Evolutionary conservation across 2,113 vertebrate genomes (phyloP), one percentile per base, ranked within the genome.

Genomic region (Indri indri): DNA sequence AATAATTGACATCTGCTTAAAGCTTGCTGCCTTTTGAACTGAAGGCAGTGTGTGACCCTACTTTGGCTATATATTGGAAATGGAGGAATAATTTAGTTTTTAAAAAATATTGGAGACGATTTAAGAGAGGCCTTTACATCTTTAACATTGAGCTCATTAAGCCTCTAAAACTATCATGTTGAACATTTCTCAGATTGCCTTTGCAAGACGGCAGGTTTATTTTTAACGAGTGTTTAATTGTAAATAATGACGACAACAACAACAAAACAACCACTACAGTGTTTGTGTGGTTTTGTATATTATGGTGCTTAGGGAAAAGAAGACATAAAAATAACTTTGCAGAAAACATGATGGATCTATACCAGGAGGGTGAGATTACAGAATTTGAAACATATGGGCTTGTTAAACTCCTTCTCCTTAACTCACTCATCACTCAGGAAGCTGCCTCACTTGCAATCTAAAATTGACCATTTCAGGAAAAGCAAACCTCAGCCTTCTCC

Each of bases 401-500:
- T 85, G 57, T 97, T 97, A 97, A 95, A 95, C 83, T 32, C 37
- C 37, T 96, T 86, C 71, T 73, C 86, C 25, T 95, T 95, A 79
- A 93, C 40, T 94, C 83, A 79, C 34, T 59, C 91, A 97, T 98
- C 92, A 81, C 54, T 98, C 83, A 97, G 87, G 92, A 88, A 45
- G 71, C 86, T 98, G 23, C 34, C 79, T 94, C 79, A 82, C 17
- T 65, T 84, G 63, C 83, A 92, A 74, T 92, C 88, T 83, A 54
- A 97, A 95, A 88, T 14, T 97, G 96, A 96, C 93, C 95, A 25
- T 98, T 98, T 97, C 98, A 98, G 97, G 97, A 98, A 99, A 98
- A 73, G 45, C 71, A 98, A 98, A 96, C 98, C 98, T 97, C 97
- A 97, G 59, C 59, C 77, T 91, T 96, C 97, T 98, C 92, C 89